phyloP scores from a whole-genome alignment of 2,888 invertebrate genomes.

The Boloria selene region DNA sequence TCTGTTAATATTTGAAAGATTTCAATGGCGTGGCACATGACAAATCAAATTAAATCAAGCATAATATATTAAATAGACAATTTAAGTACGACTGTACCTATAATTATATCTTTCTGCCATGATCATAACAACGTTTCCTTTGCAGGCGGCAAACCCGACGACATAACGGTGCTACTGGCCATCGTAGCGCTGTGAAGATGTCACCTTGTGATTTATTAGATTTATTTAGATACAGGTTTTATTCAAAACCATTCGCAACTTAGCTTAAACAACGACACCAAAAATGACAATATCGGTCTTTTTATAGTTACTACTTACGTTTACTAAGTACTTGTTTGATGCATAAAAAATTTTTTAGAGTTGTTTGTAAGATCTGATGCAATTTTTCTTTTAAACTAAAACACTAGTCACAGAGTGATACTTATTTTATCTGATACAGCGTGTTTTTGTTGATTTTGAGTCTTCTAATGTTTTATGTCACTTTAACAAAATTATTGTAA shows the following conservation, averaged over 20 bases:
- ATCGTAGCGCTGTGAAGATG: constrained; percentile 90
- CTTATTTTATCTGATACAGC: constrained; percentile 8
- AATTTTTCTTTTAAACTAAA: constrained; percentile 1
- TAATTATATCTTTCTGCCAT: too few species aligned
- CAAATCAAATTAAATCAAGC: too few species aligned
- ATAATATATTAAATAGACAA: too few species aligned
- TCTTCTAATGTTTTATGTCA: neutral
- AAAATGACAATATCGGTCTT: constrained; percentile 47
- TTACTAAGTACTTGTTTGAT: constrained; percentile 1
- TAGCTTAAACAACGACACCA: constrained; percentile 70
- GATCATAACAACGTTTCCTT: constrained; percentile 56
- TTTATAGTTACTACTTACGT: constrained; percentile 41
- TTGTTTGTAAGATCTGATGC: constrained; percentile 31
- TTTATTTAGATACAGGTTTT: constrained; percentile 59
- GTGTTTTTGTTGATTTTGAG: constrained; percentile 4
- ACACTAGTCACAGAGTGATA: constrained; percentile 16
- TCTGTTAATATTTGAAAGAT: too few species aligned
- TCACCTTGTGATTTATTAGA: constrained; percentile 62
- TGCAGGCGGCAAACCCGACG: constrained; percentile 98
- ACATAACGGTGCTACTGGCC: constrained; percentile 98
- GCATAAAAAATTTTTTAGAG: constrained; percentile 8
- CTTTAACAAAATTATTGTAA: neutral
- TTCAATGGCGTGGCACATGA: too few species aligned
- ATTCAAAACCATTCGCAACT: constrained; percentile 55
- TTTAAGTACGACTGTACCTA: too few species aligned